Conservation (phyloP, 2,797 vertebrate species). For the Pampus argenteus region DNA sequence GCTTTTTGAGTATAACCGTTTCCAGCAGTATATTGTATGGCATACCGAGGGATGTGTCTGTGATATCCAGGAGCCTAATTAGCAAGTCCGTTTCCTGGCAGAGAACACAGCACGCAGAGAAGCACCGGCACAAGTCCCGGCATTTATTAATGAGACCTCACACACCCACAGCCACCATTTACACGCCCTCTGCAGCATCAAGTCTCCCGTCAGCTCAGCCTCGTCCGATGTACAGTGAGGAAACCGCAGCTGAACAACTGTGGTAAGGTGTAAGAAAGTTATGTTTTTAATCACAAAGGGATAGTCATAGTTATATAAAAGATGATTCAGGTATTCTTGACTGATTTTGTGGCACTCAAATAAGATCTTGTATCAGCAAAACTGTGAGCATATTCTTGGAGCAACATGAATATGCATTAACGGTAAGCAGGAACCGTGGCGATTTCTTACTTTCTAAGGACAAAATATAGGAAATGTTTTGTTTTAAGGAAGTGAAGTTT, state of each 20-base stretch:
- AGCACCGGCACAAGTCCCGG: slow-evolving; percentile 74
- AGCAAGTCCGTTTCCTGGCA: slow-evolving; percentile 83
- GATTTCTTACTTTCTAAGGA: slow-evolving; percentile 50
- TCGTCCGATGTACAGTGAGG: slow-evolving; percentile 44
- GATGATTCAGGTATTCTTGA: slow-evolving; percentile 49
- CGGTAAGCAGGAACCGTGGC: slow-evolving; percentile 23
- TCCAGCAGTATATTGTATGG: slow-evolving; percentile 71
- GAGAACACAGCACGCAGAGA: slow-evolving; percentile 72
- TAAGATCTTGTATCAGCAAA: slow-evolving; percentile 54
- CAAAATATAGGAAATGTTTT: slow-evolving; percentile 48
- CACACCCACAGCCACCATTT: slow-evolving; percentile 78
- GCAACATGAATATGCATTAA: slow-evolving; percentile 49
- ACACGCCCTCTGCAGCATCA: slow-evolving; percentile 71
- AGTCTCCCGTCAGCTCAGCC: slow-evolving; percentile 67
- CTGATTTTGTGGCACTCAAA: slow-evolving; percentile 58
- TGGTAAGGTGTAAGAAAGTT: slow-evolving; percentile 60
- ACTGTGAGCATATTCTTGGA: slow-evolving; percentile 44
- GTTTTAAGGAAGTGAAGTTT: slow-evolving; percentile 37
- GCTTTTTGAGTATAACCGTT: slow-evolving; percentile 72
- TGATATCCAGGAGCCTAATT: slow-evolving; percentile 86
- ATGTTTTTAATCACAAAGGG: slow-evolving; percentile 61
- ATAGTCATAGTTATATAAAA: slow-evolving; percentile 49
- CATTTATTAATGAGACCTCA: slow-evolving; percentile 85
- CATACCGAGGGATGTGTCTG: slow-evolving; percentile 78
- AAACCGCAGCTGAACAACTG: slow-evolving; percentile 63